phyloP scores from a whole-genome alignment of 2,113 vertebrate genomes.

The Eira barbara region DNA sequence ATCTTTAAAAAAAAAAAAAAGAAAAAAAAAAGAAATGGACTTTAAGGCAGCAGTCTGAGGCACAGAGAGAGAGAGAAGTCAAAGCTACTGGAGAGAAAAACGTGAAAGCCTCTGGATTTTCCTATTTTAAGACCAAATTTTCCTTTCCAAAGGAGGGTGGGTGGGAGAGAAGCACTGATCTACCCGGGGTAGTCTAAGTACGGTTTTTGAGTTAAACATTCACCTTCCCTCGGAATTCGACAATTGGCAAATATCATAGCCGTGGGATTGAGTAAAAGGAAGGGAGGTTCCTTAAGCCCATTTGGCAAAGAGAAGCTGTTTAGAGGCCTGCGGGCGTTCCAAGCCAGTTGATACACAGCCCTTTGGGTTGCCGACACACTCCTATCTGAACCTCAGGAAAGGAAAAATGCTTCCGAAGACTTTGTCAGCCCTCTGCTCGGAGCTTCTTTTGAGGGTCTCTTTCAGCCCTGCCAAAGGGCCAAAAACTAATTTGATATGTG shows the following conservation, averaged over 20 bases:
- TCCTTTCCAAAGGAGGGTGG: neutral
- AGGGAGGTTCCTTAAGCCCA: neutral
- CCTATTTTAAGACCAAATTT: neutral
- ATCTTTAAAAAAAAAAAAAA: too few species aligned
- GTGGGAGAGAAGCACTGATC: neutral
- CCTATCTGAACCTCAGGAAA: neutral
- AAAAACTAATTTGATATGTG: neutral
- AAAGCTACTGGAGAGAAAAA: neutral
- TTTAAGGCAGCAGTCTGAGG: neutral
- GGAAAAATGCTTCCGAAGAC: neutral
- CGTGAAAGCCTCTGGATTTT: neutral
- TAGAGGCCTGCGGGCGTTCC: neutral
- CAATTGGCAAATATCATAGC: neutral
- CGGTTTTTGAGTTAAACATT: neutral
- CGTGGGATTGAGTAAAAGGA: neutral
- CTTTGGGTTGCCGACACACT: neutral
- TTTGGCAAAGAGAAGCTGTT: neutral
- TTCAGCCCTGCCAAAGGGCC: neutral
- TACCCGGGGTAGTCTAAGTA: neutral
- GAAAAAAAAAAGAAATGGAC: neutral
- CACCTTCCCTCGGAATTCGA: neutral
- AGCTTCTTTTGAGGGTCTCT: neutral
- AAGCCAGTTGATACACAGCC: neutral
- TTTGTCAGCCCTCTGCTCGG: neutral
- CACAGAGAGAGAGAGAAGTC: neutral